Base-by-base conservation (phyloP, 2,797 vertebrate genomes). In the Microcaecilia unicolor region DNA sequence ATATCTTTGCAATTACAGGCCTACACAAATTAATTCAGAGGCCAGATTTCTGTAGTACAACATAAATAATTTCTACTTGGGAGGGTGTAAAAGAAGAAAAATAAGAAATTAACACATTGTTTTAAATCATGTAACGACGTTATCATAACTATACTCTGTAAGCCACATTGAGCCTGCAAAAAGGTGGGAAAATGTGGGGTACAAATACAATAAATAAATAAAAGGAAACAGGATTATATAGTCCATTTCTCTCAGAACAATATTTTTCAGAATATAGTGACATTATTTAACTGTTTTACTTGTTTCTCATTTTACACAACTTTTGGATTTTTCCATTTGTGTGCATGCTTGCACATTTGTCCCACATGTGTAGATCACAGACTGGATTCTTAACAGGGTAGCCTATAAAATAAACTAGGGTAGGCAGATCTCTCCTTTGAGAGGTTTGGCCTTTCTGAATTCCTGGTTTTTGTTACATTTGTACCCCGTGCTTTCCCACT, bases 311-410 rank as follows among this genome's bases (percentile, higher is more conserved):
- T 68, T 59, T 63, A 61, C 58, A 41, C 61, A 64, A 68, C 78
- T 58, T 63, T 76, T 73, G 67, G 72, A 69, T 65, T 71, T 76
- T 20, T 68, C 64, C 42, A 39, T 56, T 74, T 76, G 72, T 78
- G n/a, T n/a, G n/a, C n/a, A n/a, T n/a, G n/a, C n/a, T 78, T 51
- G 15, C 72, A 83, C 80, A 85, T 85, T 81, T 85, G 83, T 66
- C 80, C 60, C 75, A 74, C 80, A 84, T 71, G 77, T 85, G 80
- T 78, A 73, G n/a, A 76, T 58, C 73, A 60, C 60, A 27, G 42
- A 59, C 66, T 66, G 58, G 48, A 39, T 64, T 73, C 60, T 49
- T 57, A 76, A 75, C 64, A 59, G 72, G 76, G 79, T 18, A 72
- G 77, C 72, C 75, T 78, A 78, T 75, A 76, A 80, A 83, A 83